These are phyloP conservation scores for Odontocolon sp. DNA, from an alignment of 2,888 invertebrate genomes.

Conservation along the genomic window DNA sequence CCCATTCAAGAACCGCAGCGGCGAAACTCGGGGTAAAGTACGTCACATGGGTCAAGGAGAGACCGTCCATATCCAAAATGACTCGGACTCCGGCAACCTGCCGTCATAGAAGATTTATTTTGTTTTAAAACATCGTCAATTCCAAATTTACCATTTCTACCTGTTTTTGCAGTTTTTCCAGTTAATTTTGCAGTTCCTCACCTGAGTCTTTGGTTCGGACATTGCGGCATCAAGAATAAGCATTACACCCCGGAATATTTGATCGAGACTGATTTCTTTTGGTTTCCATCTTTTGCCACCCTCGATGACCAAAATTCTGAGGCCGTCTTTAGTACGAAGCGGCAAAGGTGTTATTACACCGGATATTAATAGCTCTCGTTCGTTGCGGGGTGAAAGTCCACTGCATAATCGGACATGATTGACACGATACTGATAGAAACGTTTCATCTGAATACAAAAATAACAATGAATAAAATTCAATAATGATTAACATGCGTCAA, in stretches of 20 bases:
- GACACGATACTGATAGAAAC: conserved; percentile 87
- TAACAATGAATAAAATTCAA: conserved; percentile 25
- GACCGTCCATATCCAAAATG: conserved; percentile 89
- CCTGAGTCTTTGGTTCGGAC: conserved; percentile 90
- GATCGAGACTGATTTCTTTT: conserved; percentile 85
- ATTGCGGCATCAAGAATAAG: conserved; percentile 88
- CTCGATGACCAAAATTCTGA: conserved; percentile 87
- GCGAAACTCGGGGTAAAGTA: conserved; percentile 91
- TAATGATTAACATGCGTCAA: not conserved
- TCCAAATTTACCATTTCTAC: not conserved
- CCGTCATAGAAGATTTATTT: not conserved
- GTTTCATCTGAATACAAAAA: conserved; percentile 84
- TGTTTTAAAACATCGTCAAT: not conserved
- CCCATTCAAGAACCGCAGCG: conserved; percentile 87
- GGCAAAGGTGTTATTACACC: conserved; percentile 88
- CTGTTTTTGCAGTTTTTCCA: too few species aligned
- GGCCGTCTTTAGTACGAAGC: conserved; percentile 85
- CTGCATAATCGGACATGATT: conserved; percentile 85
- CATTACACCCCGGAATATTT: conserved; percentile 88
- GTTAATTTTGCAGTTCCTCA: too few species aligned
- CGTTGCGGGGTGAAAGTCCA: conserved; percentile 85
- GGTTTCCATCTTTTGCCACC: conserved; percentile 90
- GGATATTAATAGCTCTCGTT: conserved; percentile 85
- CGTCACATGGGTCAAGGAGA: conserved; percentile 87
- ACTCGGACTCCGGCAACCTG: conserved; percentile 87